Evolutionary conservation across 2,113 vertebrate genomes (phyloP).

Genomic region (Eptesicus fuscus): DNA sequence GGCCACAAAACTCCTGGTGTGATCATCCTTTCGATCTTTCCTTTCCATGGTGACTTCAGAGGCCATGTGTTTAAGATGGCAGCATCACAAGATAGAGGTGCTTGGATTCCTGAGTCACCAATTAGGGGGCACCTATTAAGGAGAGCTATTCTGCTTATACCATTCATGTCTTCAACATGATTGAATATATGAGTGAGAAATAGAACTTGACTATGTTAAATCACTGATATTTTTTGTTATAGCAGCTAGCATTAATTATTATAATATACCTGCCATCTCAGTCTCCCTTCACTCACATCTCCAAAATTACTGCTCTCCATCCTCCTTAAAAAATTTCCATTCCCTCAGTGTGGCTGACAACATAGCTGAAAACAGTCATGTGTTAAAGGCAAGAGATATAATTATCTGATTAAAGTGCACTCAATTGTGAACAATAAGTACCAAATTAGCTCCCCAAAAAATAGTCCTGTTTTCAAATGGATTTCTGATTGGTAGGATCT

Average conservation of each 20-base stretch:
- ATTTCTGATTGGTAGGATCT: neutral
- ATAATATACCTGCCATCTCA: neutral
- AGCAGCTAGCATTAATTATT: neutral
- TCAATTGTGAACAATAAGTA: neutral
- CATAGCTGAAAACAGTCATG: neutral
- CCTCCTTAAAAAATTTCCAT: neutral
- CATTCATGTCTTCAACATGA: neutral
- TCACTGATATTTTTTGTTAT: neutral
- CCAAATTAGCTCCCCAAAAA: neutral
- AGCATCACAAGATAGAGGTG: neutral
- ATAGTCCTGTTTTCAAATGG: slow-evolving; percentile 39
- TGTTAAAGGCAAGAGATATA: slow-evolving; percentile 9
- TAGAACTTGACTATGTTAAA: neutral
- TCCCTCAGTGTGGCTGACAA: neutral
- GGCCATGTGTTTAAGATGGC: neutral
- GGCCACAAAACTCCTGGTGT: neutral
- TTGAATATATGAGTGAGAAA: neutral
- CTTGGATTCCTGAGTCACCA: neutral
- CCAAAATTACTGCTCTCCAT: neutral
- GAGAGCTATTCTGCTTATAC: neutral
- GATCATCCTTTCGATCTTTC: neutral
- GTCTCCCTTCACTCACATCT: neutral
- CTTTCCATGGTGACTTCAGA: neutral
- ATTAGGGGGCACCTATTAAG: neutral
- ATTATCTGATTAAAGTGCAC: slow-evolving; percentile 25